phyloP scores from a whole-genome alignment of 2,113 vertebrate genomes.

The Carollia perspicillata region DNA sequence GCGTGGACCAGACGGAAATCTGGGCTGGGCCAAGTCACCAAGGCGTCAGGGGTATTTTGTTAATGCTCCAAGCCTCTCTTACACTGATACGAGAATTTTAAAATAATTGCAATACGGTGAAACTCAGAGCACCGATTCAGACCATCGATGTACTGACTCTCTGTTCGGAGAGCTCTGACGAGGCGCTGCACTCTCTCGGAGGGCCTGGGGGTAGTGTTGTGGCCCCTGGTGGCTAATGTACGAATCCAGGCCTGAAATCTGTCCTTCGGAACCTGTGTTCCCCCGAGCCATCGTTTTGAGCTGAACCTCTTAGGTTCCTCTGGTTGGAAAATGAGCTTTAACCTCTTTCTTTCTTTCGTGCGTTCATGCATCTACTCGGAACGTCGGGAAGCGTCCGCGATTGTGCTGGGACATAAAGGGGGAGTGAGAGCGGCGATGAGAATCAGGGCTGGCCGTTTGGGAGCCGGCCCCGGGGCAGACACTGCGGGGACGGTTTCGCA shows the following conservation, averaged over 20 bases:
- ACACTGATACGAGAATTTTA: too few species aligned
- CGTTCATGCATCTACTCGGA: not conserved
- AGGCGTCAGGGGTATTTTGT: too few species aligned
- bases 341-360: not conserved
- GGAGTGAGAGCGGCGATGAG: not conserved
- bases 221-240: not conserved
- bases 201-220: not conserved
- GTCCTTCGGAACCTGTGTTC: not conserved
- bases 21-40: too few species aligned
- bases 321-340: not conserved
- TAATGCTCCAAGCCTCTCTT: too few species aligned
- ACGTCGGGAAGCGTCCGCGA: not conserved
- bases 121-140: too few species aligned
- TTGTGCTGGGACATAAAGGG: not conserved
- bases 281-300: not conserved
- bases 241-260: not conserved
- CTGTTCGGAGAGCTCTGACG: too few species aligned
- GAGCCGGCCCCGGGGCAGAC: rapidly evolving
- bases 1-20: too few species aligned
- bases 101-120: too few species aligned
- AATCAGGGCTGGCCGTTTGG: not conserved
- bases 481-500: not conserved
- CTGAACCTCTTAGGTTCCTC: not conserved
- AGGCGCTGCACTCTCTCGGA: not conserved
- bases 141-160: too few species aligned